Evolutionary conservation across 2,113 vertebrate species (phyloP), one percentile per base, ranked within the genome.

Genomic region (Xiphias gladius): DNA sequence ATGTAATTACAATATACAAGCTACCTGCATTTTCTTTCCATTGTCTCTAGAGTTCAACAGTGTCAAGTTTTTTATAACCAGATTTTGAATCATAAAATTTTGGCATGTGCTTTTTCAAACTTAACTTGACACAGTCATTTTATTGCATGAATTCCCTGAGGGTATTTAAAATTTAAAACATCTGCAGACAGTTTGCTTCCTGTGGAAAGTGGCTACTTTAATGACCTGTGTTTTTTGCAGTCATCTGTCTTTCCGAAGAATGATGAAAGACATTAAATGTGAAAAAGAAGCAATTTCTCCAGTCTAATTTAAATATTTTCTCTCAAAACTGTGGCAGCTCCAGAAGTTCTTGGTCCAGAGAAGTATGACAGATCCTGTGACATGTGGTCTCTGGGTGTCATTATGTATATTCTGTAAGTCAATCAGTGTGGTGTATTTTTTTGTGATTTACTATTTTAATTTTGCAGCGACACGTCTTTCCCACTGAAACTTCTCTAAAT

Each of bases 251-350:
- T 52, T 43, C 13, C 41, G 22, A 9, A 52, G 20, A 52, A 43
- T 20, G 8, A 50, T 20, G 2, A 3, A 26, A 57, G 54, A 57
- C n/a, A 12, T 57, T 76, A 26, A 52, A 64, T 70, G 55, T 43
- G 7, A 69, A 69, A 50, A 28, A 67, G 26, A 26, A 75, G 17
- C 1, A 1, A 52, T 52, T 28, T 26, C 26, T 57, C 5, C 19
- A 19, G 1, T 70, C 19, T 11, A 54, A 63, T 57, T 58, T 39
- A 57, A 67, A 62, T 59, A 1, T 6, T 90, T 78, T 78, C 39
- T 88, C 19, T 79, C 52, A 10, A 69, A 88, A 97, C 65, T 97
- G 96, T 68, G 96, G 12, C 32, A 68, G 79, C 69, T 63, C 75
- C 74, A 78, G 84, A 79, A 41, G 69, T 57, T 57, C 54, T 57